Conservation (phyloP, 2,113 vertebrate genomes). For the Platanista minor region DNA sequence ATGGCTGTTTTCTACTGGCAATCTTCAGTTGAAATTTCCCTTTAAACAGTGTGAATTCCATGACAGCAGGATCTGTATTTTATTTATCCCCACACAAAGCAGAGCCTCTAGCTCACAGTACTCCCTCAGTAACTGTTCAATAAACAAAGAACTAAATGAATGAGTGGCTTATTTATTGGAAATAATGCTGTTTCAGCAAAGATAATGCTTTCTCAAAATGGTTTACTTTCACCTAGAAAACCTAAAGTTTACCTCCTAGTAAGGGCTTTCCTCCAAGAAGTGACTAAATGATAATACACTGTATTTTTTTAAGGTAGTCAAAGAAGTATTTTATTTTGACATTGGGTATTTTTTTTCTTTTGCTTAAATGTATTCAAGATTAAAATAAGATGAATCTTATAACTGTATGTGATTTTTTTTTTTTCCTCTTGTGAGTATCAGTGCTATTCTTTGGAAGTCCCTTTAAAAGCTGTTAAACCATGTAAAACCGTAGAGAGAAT, state of each 20-base stretch:
- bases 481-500: background rate
- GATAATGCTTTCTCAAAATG: background rate
- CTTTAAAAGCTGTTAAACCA: slow-evolving; percentile 13
- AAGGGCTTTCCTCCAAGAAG: background rate
- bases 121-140: background rate
- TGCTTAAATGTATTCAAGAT: background rate
- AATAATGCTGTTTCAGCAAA: background rate
- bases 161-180: background rate
- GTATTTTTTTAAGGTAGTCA: background rate
- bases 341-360: background rate
- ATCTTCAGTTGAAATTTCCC: background rate
- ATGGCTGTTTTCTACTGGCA: background rate
- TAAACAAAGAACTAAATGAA: background rate
- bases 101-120: too few relatives aligned
- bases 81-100: background rate
- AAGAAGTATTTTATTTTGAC: background rate
- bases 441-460: background rate
- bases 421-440: background rate
- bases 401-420: background rate
- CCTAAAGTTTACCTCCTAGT: background rate
- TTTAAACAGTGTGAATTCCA: background rate
- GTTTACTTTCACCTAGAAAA: slow-evolving; percentile 15
- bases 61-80: background rate
- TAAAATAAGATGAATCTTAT: background rate
- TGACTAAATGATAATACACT: background rate